These are phyloP conservation scores for Epinotia demarniana DNA, from an alignment of 2,888 invertebrate species.

Conservation along the genomic window DNA sequence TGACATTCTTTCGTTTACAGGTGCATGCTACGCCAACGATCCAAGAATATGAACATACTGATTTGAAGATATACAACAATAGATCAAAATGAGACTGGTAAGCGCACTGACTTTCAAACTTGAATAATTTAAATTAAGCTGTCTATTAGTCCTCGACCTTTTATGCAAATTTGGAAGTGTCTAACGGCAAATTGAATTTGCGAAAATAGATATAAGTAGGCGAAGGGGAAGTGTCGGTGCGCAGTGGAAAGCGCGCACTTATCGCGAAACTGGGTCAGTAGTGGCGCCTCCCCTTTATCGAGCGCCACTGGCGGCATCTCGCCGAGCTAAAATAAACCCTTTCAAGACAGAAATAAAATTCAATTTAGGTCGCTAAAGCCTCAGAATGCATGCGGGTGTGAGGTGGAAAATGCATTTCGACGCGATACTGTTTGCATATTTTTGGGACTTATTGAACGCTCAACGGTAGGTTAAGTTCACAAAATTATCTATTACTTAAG, in stretches of 20 bases:
- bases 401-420: slow-evolving; percentile 70
- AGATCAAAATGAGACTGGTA: slow-evolving; percentile 79
- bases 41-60: slow-evolving; percentile 59
- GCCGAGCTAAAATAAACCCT: slow-evolving; percentile 72
- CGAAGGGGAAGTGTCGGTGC: slow-evolving; percentile 77
- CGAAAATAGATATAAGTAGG: slow-evolving; percentile 69
- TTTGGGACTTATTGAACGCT: slow-evolving; percentile 56
- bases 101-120: slow-evolving; percentile 53
- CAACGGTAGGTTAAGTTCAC: slow-evolving; percentile 6
- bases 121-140: not conserved
- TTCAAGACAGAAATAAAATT: slow-evolving; percentile 61
- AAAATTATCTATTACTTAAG: not conserved
- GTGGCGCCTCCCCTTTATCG: slow-evolving; percentile 83
- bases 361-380: slow-evolving; percentile 57
- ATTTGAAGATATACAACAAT: slow-evolving; percentile 53
- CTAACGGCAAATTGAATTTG: slow-evolving; percentile 57
- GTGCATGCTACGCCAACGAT: slow-evolving; percentile 62
- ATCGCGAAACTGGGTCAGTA: slow-evolving; percentile 83
- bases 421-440: slow-evolving; percentile 65
- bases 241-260: slow-evolving; percentile 82
- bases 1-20: slow-evolving; percentile 61
- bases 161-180: slow-evolving; percentile 44
- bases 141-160: slow-evolving; percentile 20
- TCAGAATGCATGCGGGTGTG: slow-evolving; percentile 62
- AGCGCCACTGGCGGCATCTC: slow-evolving; percentile 64